Conservation (phyloP, 2,888 invertebrate genomes). For the Eustalomyia histrio region DNA sequence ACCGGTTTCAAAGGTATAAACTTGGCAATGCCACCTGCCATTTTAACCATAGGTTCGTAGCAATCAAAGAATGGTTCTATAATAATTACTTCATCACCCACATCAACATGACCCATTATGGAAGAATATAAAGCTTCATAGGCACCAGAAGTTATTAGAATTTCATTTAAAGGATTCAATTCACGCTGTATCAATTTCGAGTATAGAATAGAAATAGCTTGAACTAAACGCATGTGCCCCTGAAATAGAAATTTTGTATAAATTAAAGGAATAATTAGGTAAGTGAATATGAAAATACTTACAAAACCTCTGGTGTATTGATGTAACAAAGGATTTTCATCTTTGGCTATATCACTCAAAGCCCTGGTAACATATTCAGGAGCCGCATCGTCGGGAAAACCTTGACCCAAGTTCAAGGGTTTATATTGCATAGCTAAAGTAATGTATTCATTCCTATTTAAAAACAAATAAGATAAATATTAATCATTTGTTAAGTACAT, state of each 20-base stretch:
- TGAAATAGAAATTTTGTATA: slow-evolving; percentile 75
- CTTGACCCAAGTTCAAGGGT: slow-evolving; percentile 96
- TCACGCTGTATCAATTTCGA: slow-evolving; percentile 86
- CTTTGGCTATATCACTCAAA: slow-evolving; percentile 84
- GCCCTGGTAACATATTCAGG: slow-evolving; percentile 90
- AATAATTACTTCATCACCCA: slow-evolving; percentile 95
- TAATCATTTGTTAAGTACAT: background rate
- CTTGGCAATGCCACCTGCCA: slow-evolving; percentile 91
- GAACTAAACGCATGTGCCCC: slow-evolving; percentile 95
- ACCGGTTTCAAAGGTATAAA: slow-evolving; percentile 93
- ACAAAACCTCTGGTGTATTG: slow-evolving; percentile 98
- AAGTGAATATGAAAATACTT: slow-evolving; percentile 76
- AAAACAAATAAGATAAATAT: slow-evolving; percentile 5
- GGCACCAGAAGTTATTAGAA: slow-evolving; percentile 94
- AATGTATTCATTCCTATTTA: slow-evolving; percentile 95
- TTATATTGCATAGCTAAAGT: slow-evolving; percentile 90
- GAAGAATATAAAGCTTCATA: slow-evolving; percentile 95
- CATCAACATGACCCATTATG: slow-evolving; percentile 91
- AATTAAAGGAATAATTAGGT: background rate
- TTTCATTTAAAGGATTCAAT: slow-evolving; percentile 92
- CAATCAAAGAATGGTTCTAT: slow-evolving; percentile 99
- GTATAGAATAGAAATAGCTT: slow-evolving; percentile 91
- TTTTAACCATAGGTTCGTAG: slow-evolving; percentile 95
- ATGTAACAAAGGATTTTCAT: slow-evolving; percentile 87
- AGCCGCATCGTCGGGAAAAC: slow-evolving; percentile 95